A percentile compares a stretch with the other conserved stretches of the same genome.
phyloP scores from a whole-genome alignment of 2,797 vertebrate species.

The Pangasius djambal region DNA sequence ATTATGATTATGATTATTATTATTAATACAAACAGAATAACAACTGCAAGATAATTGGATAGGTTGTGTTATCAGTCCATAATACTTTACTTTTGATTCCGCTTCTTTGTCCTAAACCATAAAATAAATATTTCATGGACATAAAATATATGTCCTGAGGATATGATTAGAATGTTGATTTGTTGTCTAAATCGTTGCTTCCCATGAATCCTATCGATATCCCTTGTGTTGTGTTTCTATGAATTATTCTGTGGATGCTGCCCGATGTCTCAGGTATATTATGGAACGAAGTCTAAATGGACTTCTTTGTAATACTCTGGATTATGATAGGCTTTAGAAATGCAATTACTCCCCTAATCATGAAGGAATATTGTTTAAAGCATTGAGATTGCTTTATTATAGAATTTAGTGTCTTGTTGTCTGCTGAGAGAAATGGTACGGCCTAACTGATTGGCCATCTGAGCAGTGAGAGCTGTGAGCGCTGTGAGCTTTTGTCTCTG shows the following conservation, averaged over 20 bases:
- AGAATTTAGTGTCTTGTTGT: neutral
- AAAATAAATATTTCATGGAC: no score
- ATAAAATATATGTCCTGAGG: conserved; percentile 64
- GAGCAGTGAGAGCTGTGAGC: neutral
- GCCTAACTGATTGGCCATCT: neutral
- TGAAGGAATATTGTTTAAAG: conserved; percentile 5
- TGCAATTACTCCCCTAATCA: conserved; percentile 7
- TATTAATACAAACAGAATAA: neutral
- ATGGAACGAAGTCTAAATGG: neutral
- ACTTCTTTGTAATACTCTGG: neutral
- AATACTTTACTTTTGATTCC: conserved; percentile 53
- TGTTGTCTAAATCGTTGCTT: conserved; percentile 59
- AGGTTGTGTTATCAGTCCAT: conserved; percentile 40
- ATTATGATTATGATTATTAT: neutral
- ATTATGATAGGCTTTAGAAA: conserved; percentile 11
- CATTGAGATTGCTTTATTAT: neutral
- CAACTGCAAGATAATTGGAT: neutral
- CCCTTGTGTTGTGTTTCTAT: conserved; percentile 55
- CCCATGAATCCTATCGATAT: conserved; percentile 52
- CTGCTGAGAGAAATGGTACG: neutral
- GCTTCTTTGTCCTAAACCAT: conserved; percentile 59
- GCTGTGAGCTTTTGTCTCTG: conserved; percentile 25
- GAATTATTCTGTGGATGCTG: conserved; percentile 19
- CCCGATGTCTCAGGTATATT: neutral
- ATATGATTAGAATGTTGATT: conserved; percentile 64